These are phyloP conservation scores for Andrena minutula DNA, from an alignment of 2,888 invertebrate species.

Conservation along the genomic window DNA sequence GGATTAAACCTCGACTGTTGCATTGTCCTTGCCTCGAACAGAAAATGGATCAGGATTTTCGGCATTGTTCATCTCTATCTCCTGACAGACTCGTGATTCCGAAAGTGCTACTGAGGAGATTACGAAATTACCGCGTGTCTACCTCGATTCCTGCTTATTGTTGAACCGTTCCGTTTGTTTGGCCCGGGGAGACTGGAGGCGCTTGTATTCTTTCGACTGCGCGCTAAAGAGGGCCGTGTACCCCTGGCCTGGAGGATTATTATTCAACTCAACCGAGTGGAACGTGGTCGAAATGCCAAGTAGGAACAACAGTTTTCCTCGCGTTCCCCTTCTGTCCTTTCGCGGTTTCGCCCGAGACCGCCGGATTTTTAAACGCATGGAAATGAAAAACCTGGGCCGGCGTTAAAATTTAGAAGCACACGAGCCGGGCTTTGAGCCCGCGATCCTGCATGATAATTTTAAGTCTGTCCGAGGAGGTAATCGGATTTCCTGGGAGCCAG, in stretches of 20 bases:
- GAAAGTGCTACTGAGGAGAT: constrained; percentile 14
- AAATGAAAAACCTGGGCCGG: constrained; percentile 22
- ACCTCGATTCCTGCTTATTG: background rate
- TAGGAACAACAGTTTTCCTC: constrained; percentile 15
- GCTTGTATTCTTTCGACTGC: background rate
- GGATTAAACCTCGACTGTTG: constrained; percentile 48
- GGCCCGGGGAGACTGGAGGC: background rate
- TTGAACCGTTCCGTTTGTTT: background rate
- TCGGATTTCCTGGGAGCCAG: background rate
- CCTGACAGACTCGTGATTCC: background rate
- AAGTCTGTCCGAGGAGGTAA: background rate
- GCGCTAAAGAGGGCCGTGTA: constrained; percentile 22
- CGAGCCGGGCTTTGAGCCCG: background rate
- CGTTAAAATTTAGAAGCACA: background rate
- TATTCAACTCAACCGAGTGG: constrained; percentile 35
- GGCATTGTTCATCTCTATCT: constrained; percentile 16
- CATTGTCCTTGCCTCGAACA: constrained; percentile 33
- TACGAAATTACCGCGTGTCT: constrained; percentile 2
- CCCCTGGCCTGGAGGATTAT: constrained; percentile 28
- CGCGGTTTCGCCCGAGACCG: constrained; percentile 6
- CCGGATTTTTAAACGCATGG: constrained; percentile 24
- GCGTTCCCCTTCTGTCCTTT: background rate
- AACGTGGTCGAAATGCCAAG: constrained; percentile 46
- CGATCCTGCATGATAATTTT: background rate
- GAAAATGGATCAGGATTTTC: constrained; percentile 54